phyloP scores from a whole-genome alignment of 1,140 invertebrate species.

The Oscheius sp. region DNA sequence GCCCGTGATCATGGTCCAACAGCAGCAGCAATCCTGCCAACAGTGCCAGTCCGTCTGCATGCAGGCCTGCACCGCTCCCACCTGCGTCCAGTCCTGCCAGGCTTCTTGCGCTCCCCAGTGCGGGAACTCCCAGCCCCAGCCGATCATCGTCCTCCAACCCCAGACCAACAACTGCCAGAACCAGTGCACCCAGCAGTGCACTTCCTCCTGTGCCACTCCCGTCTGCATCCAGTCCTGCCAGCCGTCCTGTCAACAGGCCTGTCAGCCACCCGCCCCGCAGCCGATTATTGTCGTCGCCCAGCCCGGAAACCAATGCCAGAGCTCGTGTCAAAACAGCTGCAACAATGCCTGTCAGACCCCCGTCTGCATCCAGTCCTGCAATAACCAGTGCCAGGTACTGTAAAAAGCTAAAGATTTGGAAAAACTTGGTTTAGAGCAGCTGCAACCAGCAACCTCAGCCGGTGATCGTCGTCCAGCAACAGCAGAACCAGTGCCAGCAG shows the following conservation, averaged over 20 bases:
- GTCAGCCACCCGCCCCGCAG: conserved; percentile 4
- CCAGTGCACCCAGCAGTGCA: conserved; percentile 20
- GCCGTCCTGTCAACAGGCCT: conserved; percentile 29
- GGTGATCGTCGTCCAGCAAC: conserved; percentile 34
- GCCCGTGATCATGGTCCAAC: conserved; percentile 13
- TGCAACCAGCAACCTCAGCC: not conserved
- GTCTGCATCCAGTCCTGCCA: conserved; percentile 26
- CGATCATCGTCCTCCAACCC: conserved; percentile 12
- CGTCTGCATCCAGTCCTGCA: conserved; percentile 14
- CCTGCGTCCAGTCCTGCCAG: conserved; percentile 7
- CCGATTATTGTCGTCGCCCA: conserved; percentile 30
- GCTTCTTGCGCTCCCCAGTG: conserved; percentile 21
- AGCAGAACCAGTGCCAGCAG: conserved; percentile 30
- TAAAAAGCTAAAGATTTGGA: conserved; percentile 13
- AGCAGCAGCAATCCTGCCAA: conserved; percentile 20
- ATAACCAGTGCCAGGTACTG: conserved; percentile 17
- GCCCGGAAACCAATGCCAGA: conserved; percentile 22
- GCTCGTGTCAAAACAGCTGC: conserved; percentile 24
- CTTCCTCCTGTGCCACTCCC: conserved; percentile 16
- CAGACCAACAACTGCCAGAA: conserved; percentile 6
- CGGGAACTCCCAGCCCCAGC: conserved; percentile 13
- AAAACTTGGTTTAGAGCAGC: not conserved
- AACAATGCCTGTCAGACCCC: conserved; percentile 21
- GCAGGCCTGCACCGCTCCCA: conserved; percentile 5
- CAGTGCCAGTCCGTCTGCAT: conserved; percentile 19